A percentile compares a stretch with the other conserved stretches of the same genome.
These are phyloP conservation scores for Aelia acuminata DNA, from an alignment of 2,888 invertebrate species.

Conservation along the genomic window DNA sequence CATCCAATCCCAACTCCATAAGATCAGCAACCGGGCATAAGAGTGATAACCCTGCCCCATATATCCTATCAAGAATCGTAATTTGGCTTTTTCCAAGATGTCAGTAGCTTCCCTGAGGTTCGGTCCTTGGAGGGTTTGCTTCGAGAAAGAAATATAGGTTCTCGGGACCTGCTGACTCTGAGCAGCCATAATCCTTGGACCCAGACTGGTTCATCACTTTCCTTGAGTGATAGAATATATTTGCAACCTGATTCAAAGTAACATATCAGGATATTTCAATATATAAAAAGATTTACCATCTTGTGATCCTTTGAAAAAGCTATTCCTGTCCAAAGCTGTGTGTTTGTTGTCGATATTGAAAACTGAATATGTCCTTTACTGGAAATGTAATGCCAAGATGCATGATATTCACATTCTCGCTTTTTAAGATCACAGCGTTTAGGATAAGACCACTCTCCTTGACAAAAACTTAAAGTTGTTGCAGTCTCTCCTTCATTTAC, in stretches of 20 bases:
- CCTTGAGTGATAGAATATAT: too few species aligned
- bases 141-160: too few species aligned
- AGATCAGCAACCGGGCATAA: too few species aligned
- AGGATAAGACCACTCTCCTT: constrained; percentile 85
- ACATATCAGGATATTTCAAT: not conserved
- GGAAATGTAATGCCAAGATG: constrained; percentile 82
- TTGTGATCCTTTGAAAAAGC: constrained; percentile 87
- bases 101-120: too few species aligned
- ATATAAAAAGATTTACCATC: constrained; percentile 75
- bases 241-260: not conserved
- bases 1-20: too few species aligned
- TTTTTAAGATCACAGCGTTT: constrained; percentile 76
- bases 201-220: too few species aligned
- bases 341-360: constrained; percentile 83
- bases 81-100: too few species aligned
- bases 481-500: constrained; percentile 68
- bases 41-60: too few species aligned
- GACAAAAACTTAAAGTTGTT: constrained; percentile 75
- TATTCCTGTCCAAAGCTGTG: constrained; percentile 90
- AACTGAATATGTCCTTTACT: constrained; percentile 83
- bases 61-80: too few species aligned
- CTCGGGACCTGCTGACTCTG: too few species aligned
- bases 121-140: too few species aligned
- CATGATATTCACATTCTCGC: constrained; percentile 84
- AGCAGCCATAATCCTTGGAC: too few species aligned